Evolutionary conservation across 2,888 invertebrate genomes (phyloP).

Genomic region (Parapristionchus giblindavisi): DNA sequence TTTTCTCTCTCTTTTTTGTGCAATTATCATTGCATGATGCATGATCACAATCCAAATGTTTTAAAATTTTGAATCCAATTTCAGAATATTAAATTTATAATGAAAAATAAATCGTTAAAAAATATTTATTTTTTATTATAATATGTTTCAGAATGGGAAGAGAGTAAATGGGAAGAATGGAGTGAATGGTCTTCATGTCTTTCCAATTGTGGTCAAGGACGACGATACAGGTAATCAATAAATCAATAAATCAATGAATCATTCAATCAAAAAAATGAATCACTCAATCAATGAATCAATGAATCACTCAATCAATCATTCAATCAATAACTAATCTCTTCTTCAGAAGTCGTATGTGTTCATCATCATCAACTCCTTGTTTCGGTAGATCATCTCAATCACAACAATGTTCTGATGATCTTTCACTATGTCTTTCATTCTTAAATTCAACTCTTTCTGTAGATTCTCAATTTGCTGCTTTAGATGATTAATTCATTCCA

Average conservation of each 20-base stretch:
- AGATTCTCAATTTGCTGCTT: slow-evolving; percentile 15
- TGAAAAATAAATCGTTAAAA: neutral
- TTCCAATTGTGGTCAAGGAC: slow-evolving; percentile 37
- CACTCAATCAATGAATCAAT: too few relatives aligned
- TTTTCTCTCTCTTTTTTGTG: neutral
- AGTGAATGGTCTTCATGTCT: slow-evolving; percentile 63
- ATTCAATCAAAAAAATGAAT: neutral
- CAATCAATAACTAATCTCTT: too few relatives aligned
- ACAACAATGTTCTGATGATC: slow-evolving; percentile 46
- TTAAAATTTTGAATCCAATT: neutral
- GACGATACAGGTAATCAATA: slow-evolving; percentile 27
- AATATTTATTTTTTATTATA: neutral
- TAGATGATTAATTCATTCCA: slow-evolving; percentile 4
- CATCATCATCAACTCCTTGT: slow-evolving; percentile 52
- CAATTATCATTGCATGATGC: neutral
- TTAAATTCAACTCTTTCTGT: slow-evolving; percentile 31
- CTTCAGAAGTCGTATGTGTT: slow-evolving; percentile 27
- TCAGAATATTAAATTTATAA: neutral
- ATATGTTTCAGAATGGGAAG: slow-evolving; percentile 49
- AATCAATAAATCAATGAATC: neutral
- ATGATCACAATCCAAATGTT: neutral
- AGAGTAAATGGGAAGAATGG: slow-evolving; percentile 66
- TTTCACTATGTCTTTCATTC: slow-evolving; percentile 40
- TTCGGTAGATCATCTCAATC: slow-evolving; percentile 61
- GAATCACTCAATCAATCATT: neutral